Conservation (phyloP, 2,797 vertebrate genomes). For the Toxotes lorentzi region DNA sequence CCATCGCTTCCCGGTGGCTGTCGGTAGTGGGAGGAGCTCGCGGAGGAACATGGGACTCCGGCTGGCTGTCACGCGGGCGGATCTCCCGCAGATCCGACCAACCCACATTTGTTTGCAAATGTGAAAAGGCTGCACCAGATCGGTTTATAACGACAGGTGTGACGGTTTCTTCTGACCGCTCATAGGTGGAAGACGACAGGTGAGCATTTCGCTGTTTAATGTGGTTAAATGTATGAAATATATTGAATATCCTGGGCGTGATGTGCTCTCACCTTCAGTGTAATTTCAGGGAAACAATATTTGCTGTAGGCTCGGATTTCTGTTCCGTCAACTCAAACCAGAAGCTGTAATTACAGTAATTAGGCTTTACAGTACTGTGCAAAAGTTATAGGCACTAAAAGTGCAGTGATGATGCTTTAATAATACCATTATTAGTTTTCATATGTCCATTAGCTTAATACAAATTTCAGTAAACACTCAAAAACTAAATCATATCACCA, state of each 20-base stretch:
- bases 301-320: background rate
- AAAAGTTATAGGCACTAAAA: background rate
- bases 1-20: background rate
- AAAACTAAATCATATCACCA: no score
- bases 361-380: background rate
- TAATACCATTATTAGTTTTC: no score
- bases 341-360: background rate
- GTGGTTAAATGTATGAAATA: background rate
- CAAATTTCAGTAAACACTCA: no score
- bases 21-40: slow-evolving; percentile 38
- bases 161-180: background rate
- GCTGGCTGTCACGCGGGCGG: slow-evolving; percentile 13
- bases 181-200: background rate
- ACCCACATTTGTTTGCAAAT: no score
- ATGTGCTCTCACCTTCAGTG: background rate
- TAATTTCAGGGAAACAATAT: background rate
- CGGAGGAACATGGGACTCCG: background rate
- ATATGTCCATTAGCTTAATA: no score
- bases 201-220: background rate
- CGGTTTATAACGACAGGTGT: fast-evolving
- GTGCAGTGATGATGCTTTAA: no score
- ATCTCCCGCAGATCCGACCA: no score
- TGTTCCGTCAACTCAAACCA: background rate
- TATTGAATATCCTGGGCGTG: no score
- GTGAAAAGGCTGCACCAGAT: no score